Percentiles rank a stretch among this genome's conserved stretches.
These are phyloP conservation scores for Thripadectes ignobilis DNA, from an alignment of 2,797 vertebrate species.

Conservation along the genomic window DNA sequence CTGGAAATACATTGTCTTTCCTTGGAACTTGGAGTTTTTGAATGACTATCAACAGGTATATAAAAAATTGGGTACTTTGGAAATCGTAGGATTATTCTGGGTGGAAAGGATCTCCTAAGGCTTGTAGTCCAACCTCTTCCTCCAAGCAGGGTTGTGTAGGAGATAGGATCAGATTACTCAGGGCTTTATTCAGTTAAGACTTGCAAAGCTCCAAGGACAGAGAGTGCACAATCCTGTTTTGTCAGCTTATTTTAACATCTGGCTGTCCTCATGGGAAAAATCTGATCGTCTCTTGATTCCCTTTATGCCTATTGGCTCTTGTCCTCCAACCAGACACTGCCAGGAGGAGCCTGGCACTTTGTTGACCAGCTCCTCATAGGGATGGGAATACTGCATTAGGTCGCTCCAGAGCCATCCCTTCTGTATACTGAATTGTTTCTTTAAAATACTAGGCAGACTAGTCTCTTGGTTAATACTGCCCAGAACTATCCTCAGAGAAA, in stretches of 20 bases:
- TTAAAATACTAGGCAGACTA: background rate
- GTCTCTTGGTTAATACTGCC: background rate
- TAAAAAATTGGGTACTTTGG: background rate
- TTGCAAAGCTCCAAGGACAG: background rate
- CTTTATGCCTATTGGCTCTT: background rate
- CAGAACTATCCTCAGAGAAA: background rate
- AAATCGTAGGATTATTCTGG: background rate
- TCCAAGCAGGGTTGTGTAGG: background rate
- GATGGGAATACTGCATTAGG: background rate
- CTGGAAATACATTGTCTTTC: background rate
- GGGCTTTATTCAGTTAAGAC: background rate
- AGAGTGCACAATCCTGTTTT: background rate
- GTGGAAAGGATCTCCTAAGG: background rate
- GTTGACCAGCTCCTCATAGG: background rate
- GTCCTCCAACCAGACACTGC: background rate
- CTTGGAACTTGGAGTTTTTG: background rate
- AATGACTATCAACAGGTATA: background rate
- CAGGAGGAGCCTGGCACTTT: background rate
- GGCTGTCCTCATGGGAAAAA: background rate
- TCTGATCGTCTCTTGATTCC: background rate
- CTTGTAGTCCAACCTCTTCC: background rate
- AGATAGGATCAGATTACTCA: background rate
- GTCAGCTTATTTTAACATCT: background rate
- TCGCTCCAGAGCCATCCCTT: background rate
- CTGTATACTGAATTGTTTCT: background rate